These are phyloP conservation scores for Operophtera brumata DNA, from an alignment of 2,888 invertebrate species.

Conservation along the genomic window DNA sequence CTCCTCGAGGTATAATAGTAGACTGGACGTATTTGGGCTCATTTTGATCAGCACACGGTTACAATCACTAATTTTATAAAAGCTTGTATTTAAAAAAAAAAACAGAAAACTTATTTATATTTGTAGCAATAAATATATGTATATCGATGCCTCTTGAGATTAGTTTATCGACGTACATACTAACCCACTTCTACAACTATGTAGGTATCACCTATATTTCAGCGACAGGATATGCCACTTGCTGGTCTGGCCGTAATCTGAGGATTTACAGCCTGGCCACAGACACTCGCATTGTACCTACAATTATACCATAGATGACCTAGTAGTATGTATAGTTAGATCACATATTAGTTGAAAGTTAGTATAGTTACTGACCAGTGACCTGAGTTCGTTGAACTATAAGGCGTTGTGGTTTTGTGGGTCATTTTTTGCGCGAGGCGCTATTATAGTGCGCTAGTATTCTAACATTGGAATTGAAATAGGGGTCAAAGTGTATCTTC, in stretches of 20 bases:
- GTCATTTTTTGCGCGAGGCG: slow-evolving; percentile 29
- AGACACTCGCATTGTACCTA: slow-evolving; percentile 3
- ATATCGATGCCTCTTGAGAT: too few relatives aligned
- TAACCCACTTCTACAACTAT: slow-evolving; percentile 8
- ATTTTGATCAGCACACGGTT: too few relatives aligned
- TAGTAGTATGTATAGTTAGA: slow-evolving; percentile 3
- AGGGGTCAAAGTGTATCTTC: too few relatives aligned
- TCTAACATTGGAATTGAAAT: not conserved
- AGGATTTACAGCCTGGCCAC: slow-evolving; percentile 19
- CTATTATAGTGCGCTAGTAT: slow-evolving; percentile 3
- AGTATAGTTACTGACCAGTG: slow-evolving; percentile 11
- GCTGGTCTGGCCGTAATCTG: slow-evolving; percentile 7
- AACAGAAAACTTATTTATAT: too few relatives aligned
- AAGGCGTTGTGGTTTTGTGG: not conserved
- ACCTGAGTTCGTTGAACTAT: slow-evolving; percentile 25
- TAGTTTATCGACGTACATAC: slow-evolving; percentile 6
- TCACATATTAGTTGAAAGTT: slow-evolving; percentile 14
- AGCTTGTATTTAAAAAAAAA: too few relatives aligned
- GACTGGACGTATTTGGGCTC: too few relatives aligned
- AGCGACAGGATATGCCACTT: slow-evolving; percentile 22
- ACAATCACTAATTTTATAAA: too few relatives aligned
- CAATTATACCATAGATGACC: not conserved
- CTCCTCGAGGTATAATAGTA: too few relatives aligned
- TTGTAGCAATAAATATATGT: too few relatives aligned
- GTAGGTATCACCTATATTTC: not conserved